Percentiles rank a stretch among this genome's conserved stretches.
phyloP scores from a whole-genome alignment of 2,888 invertebrate genomes.

The Cantharis lateralis region DNA sequence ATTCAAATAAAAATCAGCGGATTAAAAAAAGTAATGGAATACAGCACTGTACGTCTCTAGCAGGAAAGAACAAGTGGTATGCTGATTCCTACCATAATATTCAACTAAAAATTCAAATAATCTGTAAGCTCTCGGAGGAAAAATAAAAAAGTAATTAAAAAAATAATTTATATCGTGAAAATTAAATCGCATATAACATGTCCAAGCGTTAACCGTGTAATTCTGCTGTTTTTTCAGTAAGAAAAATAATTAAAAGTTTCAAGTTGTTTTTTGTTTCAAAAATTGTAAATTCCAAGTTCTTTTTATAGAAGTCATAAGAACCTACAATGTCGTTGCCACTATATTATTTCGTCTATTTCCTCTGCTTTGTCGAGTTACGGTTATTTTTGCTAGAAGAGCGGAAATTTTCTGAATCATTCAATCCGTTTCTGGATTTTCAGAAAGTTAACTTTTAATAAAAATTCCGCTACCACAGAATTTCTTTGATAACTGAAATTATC shows the following conservation, averaged over 20 bases:
- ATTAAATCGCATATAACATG: neutral
- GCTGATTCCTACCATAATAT: neutral
- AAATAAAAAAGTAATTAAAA: neutral
- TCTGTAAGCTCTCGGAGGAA: neutral
- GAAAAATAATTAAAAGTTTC: neutral
- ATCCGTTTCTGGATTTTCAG: neutral
- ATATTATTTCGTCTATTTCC: slow-evolving; percentile 21
- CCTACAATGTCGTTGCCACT: slow-evolving; percentile 5
- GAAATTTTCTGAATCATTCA: slow-evolving; percentile 10
- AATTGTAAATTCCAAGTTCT: neutral
- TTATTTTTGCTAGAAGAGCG: slow-evolving; percentile 11
- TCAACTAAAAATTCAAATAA: neutral
- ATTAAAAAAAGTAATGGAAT: too few species aligned
- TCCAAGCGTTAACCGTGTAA: too few species aligned
- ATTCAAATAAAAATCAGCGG: too few species aligned
- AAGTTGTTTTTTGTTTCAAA: neutral
- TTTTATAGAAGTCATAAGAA: slow-evolving; percentile 2
- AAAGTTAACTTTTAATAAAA: neutral
- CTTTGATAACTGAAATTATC: neutral
- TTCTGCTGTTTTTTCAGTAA: neutral
- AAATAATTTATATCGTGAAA: neutral
- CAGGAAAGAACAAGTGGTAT: neutral
- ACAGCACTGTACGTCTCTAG: too few species aligned
- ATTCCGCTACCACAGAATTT: neutral
- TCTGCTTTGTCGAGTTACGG: slow-evolving; percentile 15